phyloP scores from a whole-genome alignment of 2,888 invertebrate genomes.

The Drosophila multiciliata region DNA sequence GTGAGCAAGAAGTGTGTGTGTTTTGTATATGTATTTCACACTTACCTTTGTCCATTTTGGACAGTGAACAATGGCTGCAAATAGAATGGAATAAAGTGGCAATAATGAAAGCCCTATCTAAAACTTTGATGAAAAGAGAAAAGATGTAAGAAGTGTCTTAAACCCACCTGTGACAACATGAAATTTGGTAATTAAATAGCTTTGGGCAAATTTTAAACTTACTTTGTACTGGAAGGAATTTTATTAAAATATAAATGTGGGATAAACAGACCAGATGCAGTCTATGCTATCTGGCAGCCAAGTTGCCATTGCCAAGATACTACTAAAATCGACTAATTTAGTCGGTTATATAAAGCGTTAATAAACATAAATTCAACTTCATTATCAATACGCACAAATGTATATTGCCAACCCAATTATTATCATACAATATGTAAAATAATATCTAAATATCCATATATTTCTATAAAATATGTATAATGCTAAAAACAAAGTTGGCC shows the following conservation, averaged over 20 bases:
- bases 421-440: not conserved
- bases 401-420: too few species aligned
- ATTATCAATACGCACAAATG: not conserved
- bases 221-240: not conserved
- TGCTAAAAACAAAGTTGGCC: constrained; percentile 3
- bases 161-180: not conserved
- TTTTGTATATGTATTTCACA: not conserved
- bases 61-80: not conserved
- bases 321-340: too few species aligned
- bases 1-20: not conserved
- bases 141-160: too few species aligned
- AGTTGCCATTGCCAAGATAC: too few species aligned
- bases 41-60: not conserved
- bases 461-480: not conserved
- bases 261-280: not conserved
- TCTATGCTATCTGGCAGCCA: not conserved
- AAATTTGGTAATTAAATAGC: not conserved
- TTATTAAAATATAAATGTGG: not conserved
- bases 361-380: not conserved
- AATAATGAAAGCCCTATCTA: not conserved
- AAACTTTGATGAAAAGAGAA: not conserved
- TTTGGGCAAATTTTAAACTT: not conserved
- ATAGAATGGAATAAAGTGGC: not conserved
- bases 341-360: not conserved
- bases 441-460: too few species aligned